Evolutionary conservation across 2,888 invertebrate species (phyloP).

Genomic region (Drosophila yooni): DNA sequence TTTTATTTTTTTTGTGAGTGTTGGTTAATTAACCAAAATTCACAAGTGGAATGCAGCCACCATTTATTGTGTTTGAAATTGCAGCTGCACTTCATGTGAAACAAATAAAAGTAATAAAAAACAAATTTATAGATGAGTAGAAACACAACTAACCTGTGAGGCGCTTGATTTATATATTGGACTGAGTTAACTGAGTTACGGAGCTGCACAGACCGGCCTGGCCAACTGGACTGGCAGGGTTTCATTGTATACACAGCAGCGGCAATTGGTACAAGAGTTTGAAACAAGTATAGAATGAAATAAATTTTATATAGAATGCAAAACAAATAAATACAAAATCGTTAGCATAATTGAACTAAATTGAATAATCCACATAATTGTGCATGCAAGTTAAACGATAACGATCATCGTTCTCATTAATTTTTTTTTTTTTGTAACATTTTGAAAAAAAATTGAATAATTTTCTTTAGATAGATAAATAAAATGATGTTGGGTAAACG

Average conservation of each 20-base stretch:
- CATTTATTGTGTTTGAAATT: slow-evolving; percentile 5
- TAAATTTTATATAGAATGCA: slow-evolving; percentile 21
- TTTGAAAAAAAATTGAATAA: slow-evolving; percentile 24
- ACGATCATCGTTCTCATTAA: slow-evolving; percentile 3
- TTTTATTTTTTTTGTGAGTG: slow-evolving; percentile 15
- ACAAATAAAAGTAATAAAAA: slow-evolving; percentile 47
- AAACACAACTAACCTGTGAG: slow-evolving; percentile 84
- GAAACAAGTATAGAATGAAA: slow-evolving; percentile 19
- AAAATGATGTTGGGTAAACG: slow-evolving; percentile 10
- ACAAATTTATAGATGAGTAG: slow-evolving; percentile 71
- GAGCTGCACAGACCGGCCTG: slow-evolving; percentile 76
- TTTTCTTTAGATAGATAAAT: slow-evolving; percentile 32
- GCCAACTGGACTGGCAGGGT: slow-evolving; percentile 71
- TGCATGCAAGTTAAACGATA: slow-evolving; percentile 12
- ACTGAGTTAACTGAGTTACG: slow-evolving; percentile 77
- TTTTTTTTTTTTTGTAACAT: neutral
- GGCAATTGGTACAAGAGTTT: slow-evolving; percentile 16
- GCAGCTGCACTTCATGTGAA: slow-evolving; percentile 41
- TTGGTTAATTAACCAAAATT: slow-evolving; percentile 54
- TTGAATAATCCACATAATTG: slow-evolving; percentile 38
- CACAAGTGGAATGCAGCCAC: slow-evolving; percentile 45
- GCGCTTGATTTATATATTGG: slow-evolving; percentile 79
- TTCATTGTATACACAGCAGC: slow-evolving; percentile 62
- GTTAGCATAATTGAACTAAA: slow-evolving; percentile 67
- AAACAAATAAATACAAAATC: slow-evolving; percentile 43